Evolutionary conservation across 2,888 invertebrate genomes (phyloP).

Genomic region (Melieria picta): DNA sequence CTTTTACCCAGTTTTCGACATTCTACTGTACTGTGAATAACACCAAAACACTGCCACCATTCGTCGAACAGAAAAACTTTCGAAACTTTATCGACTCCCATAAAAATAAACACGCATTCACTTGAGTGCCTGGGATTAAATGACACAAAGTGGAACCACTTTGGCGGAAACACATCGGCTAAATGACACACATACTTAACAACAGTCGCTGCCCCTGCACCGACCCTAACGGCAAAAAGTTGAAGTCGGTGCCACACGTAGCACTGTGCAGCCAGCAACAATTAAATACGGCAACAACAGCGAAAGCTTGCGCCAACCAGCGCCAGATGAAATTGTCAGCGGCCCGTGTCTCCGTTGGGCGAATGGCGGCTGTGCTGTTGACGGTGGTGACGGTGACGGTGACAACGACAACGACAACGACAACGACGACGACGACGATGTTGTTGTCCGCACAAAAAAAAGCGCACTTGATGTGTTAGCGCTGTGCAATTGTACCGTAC

Average conservation of each 20-base stretch:
- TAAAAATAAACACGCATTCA: constrained; percentile 40
- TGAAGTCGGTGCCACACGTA: neutral
- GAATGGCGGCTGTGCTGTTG: neutral
- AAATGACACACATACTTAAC: constrained; percentile 39
- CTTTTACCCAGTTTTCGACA: too few species aligned
- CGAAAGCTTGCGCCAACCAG: neutral
- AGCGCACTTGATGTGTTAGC: neutral
- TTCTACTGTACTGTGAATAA: too few species aligned
- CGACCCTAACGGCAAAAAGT: constrained; percentile 22
- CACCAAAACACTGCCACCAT: too few species aligned
- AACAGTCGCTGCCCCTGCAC: neutral
- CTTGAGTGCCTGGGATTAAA: constrained; percentile 45
- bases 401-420: neutral
- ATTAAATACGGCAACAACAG: constrained; percentile 18
- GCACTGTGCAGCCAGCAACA: too few species aligned
- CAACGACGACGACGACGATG: neutral
- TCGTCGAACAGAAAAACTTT: neutral
- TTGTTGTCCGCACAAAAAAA: constrained; percentile 1
- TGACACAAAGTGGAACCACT: constrained; percentile 50
- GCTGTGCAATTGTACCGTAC: neutral
- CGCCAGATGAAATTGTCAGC: constrained; percentile 20
- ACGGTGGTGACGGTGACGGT: neutral
- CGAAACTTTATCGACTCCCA: constrained; percentile 35
- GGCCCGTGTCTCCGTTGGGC: neutral
- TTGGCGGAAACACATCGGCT: constrained; percentile 47